Evolutionary conservation across 2,113 vertebrate species (phyloP).

Genomic region (Lathamus discolor): DNA sequence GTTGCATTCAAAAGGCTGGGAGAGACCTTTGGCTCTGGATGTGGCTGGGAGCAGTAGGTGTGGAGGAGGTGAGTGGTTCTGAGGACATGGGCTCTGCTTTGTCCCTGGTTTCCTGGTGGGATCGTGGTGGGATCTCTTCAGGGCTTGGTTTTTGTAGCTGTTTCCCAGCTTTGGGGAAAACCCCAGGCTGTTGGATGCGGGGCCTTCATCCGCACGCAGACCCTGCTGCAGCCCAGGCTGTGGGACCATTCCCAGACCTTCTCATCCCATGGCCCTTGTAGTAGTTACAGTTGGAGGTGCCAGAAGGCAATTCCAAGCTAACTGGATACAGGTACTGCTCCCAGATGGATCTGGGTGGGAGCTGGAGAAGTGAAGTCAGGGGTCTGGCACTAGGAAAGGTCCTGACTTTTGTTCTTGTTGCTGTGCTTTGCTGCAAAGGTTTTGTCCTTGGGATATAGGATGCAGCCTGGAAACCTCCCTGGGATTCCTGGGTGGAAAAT

Average conservation of each 20-base stretch:
- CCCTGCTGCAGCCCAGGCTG: too few species aligned
- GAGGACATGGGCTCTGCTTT: not conserved
- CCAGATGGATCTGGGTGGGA: not conserved
- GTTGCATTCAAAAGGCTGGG: not conserved
- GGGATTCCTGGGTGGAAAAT: not conserved
- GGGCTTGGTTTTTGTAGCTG: not conserved
- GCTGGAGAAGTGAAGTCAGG: not conserved
- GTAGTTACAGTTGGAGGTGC: not conserved
- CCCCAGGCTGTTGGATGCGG: not conserved
- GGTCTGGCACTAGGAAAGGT: not conserved
- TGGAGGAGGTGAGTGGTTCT: not conserved
- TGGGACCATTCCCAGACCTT: not conserved
- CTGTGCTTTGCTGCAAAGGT: fast-evolving
- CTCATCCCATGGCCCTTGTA: fast-evolving
- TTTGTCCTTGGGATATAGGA: not conserved
- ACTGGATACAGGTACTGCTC: fast-evolving
- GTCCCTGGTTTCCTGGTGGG: not conserved
- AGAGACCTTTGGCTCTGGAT: not conserved
- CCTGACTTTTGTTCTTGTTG: not conserved
- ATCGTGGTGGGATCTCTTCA: not conserved
- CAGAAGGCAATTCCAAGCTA: not conserved
- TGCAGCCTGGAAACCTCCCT: not conserved
- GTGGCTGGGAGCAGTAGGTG: not conserved
- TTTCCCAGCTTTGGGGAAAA: not conserved
- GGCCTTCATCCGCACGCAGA: not conserved